Evolutionary conservation across 2,113 vertebrate genomes (phyloP).

Genomic region (Promerops cafer): DNA sequence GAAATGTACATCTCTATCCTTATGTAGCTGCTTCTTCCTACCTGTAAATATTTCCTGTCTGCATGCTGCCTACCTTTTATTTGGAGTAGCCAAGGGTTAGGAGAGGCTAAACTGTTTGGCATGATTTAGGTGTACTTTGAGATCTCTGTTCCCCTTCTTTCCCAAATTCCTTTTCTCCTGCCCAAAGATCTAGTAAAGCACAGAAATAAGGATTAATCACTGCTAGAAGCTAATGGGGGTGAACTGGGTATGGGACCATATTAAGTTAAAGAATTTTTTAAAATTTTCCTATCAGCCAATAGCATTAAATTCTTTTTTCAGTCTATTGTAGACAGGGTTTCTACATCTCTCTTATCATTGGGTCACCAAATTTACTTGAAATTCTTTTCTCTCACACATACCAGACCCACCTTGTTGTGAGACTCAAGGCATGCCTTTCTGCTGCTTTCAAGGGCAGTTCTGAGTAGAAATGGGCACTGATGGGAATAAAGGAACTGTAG

Average conservation of each 20-base stretch:
- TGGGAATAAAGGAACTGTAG: not conserved
- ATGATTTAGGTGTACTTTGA: not conserved
- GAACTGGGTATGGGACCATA: not conserved
- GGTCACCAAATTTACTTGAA: not conserved
- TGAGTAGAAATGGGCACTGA: not conserved
- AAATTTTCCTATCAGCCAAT: not conserved
- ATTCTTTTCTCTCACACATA: not conserved
- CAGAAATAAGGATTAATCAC: not conserved
- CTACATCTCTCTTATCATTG: not conserved
- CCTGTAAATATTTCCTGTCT: not conserved
- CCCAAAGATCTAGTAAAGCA: not conserved
- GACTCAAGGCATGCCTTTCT: not conserved
- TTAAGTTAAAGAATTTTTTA: not conserved
- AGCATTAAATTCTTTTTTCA: not conserved
- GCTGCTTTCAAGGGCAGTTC: not conserved
- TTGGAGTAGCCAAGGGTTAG: not conserved
- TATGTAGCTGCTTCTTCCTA: not conserved
- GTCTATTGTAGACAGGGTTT: not conserved
- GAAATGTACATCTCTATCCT: not conserved
- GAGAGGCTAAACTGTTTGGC: not conserved
- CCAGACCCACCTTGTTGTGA: not conserved
- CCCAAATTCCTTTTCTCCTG: not conserved
- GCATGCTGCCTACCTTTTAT: not conserved
- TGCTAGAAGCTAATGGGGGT: not conserved
- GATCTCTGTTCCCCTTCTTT: not conserved